Evolutionary conservation across 2,888 invertebrate species (phyloP), one percentile per base, ranked within the genome.

Genomic region (Acanthopleura granulata): DNA sequence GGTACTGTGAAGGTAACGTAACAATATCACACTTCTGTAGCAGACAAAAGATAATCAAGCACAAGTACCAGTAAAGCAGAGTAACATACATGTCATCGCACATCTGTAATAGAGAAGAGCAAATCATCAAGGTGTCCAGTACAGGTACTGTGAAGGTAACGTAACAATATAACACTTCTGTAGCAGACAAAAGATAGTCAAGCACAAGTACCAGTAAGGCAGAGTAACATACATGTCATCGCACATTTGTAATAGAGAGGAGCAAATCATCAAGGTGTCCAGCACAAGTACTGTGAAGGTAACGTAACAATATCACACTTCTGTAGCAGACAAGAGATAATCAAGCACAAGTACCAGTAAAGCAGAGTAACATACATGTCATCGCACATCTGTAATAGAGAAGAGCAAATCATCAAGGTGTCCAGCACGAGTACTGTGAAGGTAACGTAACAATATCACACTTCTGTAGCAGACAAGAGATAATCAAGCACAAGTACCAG

Each of bases 81-180:
- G 62, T 40, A 40, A 3, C 9, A 6, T 40, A 40, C 40, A 40
- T 3, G 9, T n/a, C n/a, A 40, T 40, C 9, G 4, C 22, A 22
- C 90, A 97, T 98, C 94, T 94, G 96, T 91, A 95, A 95, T 50
- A 94, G 94, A 0, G 95, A 96, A 9, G 96, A 96, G 87, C 94
- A 94, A 83, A 94, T 96, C 76, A 92, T 96, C 76, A 94, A 94
- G 87, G 95, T 95, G 0, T 93, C 94, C 22, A 94, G 93, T 82
- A 88, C 90, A n/a, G 93, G 94, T 27, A 93, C 94, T 79, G 94
- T 94, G 18, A 95, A 95, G 85, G 90, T 90, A 77, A 75, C 62
- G 12, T n/a, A n/a, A n/a, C n/a, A n/a, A 40, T 12, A 6, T 69
- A 6, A 61, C 11, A 97, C 90, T 97, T 98, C 94, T 94, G 96